Conservation (phyloP, 2,888 invertebrate species). For the Stegana nigrithorax region DNA sequence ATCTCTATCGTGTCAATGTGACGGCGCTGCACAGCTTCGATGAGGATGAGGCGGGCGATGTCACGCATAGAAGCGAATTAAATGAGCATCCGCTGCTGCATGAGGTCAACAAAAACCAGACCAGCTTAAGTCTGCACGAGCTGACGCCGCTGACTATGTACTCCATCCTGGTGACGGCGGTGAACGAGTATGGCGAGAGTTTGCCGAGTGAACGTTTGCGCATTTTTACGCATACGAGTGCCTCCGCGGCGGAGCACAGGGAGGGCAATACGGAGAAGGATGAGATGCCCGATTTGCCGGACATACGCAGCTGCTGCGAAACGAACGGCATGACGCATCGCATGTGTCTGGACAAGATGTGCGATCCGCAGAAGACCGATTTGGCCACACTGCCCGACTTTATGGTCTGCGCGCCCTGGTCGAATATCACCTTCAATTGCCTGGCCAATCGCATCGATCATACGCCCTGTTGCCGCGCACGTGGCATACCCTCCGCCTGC, state of each 20-base stretch:
- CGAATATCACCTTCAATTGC: constrained; percentile 82
- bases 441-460: constrained; percentile 85
- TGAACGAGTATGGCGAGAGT: constrained; percentile 81
- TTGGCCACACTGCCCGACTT: constrained; percentile 75
- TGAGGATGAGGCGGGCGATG: constrained; percentile 53
- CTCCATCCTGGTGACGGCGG: constrained; percentile 79
- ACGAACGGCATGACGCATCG: constrained; percentile 79
- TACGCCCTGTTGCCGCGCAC: constrained; percentile 80
- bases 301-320: constrained; percentile 80
- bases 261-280: constrained; percentile 73
- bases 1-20: constrained; percentile 78
- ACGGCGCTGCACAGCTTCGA: constrained; percentile 80
- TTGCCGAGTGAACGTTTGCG: constrained; percentile 80
- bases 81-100: constrained; percentile 52
- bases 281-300: constrained; percentile 78
- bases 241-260: constrained; percentile 71
- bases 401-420: constrained; percentile 92
- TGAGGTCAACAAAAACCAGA: constrained; percentile 72
- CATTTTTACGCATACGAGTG: constrained; percentile 72
- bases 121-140: constrained; percentile 73
- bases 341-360: constrained; percentile 82
- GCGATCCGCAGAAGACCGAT: constrained; percentile 77
- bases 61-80: constrained; percentile 49
- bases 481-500: constrained; percentile 81
- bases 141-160: constrained; percentile 86